phyloP scores from a whole-genome alignment of 2,797 vertebrate genomes.

The Lagocephalus sceleratus region DNA sequence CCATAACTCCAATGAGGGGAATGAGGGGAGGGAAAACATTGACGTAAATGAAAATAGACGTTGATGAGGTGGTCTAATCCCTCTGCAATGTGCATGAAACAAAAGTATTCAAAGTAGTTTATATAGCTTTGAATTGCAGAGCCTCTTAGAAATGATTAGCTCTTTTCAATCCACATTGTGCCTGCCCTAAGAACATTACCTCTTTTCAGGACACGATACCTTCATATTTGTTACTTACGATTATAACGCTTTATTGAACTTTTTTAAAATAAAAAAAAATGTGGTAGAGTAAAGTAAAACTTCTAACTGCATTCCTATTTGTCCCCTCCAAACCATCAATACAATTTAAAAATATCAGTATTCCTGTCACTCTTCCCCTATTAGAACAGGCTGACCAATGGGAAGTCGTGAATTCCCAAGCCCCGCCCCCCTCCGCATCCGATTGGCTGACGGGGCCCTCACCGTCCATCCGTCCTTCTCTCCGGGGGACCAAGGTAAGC shows the following conservation, averaged over 20 bases:
- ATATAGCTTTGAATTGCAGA: slow-evolving; percentile 56
- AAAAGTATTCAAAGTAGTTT: slow-evolving; percentile 57
- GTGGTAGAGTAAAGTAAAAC: too few species aligned
- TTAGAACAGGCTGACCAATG: slow-evolving; percentile 42
- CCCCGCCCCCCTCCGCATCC: slow-evolving; percentile 41
- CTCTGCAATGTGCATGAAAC: slow-evolving; percentile 35
- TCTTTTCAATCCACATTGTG: slow-evolving; percentile 47
- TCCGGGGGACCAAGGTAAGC: slow-evolving; percentile 42
- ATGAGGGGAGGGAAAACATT: too few species aligned
- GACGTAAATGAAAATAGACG: background rate
- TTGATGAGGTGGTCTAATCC: slow-evolving; percentile 32
- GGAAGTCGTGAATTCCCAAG: slow-evolving; percentile 2
- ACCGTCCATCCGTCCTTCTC: slow-evolving; percentile 52
- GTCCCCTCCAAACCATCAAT: slow-evolving; percentile 2
- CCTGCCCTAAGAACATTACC: slow-evolving; percentile 42
- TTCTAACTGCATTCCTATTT: background rate
- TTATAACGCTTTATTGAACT: too few species aligned
- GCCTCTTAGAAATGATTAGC: slow-evolving; percentile 63
- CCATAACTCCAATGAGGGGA: too few species aligned
- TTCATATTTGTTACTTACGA: too few species aligned
- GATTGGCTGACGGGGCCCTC: slow-evolving; percentile 53
- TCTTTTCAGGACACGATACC: slow-evolving; percentile 6
- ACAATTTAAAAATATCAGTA: slow-evolving; percentile 26
- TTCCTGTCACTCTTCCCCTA: slow-evolving; percentile 19
- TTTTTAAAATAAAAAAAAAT: too few species aligned